Percentiles rank a stretch among this genome's conserved stretches.
These are phyloP conservation scores for Ceratina australensis DNA, from an alignment of 1,140 invertebrate genomes.

Conservation along the genomic window DNA sequence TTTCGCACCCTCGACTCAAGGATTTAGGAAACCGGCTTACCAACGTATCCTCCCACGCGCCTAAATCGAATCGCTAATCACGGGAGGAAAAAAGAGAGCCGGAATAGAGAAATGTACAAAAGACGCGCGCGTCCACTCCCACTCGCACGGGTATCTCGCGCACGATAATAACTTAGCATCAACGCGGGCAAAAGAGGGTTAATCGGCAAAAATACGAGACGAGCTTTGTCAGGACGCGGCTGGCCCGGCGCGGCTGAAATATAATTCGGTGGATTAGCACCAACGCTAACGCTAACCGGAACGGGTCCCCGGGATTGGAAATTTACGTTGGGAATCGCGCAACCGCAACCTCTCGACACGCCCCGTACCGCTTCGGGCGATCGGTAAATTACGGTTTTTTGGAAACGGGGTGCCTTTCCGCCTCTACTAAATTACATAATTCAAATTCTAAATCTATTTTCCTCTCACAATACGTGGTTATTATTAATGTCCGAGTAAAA, in stretches of 20 bases:
- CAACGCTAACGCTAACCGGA: background rate
- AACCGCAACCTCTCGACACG: conserved; percentile 24
- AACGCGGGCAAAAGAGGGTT: conserved; percentile 66
- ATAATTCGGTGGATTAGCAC: conserved; percentile 71
- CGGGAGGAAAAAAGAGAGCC: background rate
- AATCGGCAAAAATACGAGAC: conserved; percentile 73
- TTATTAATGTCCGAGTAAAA: no score
- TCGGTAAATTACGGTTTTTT: background rate
- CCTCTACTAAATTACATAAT: no score
- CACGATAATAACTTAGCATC: conserved; percentile 70
- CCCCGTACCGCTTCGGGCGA: conserved; percentile 16
- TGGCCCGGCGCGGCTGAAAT: conserved; percentile 54
- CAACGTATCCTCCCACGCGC: background rate
- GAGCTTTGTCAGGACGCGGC: conserved; percentile 47
- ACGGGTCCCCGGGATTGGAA: conserved; percentile 30
- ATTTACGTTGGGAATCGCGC: conserved; percentile 55
- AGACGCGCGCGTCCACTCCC: conserved; percentile 24
- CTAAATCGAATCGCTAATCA: conserved; percentile 38
- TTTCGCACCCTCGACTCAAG: background rate
- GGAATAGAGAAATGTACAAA: conserved; percentile 49
- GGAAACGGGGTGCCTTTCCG: background rate
- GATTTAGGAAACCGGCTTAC: background rate
- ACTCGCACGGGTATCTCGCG: conserved; percentile 6
- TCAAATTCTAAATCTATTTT: no score
- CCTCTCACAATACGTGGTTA: no score